phyloP scores from a whole-genome alignment of 2,888 invertebrate species.

The Pandemis cinnamomeana region DNA sequence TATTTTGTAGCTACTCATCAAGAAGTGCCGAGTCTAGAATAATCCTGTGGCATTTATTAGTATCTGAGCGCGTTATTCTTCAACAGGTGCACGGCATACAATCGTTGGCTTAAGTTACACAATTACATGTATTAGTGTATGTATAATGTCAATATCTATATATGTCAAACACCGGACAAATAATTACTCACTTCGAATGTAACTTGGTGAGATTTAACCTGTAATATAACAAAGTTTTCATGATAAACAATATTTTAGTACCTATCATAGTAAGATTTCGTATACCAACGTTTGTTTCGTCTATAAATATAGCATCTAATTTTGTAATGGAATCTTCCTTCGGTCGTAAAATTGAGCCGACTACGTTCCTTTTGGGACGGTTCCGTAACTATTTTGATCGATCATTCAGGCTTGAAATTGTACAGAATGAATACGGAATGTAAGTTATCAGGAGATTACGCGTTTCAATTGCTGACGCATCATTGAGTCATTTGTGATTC shows the following conservation, averaged over 20 bases:
- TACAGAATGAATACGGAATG: constrained; percentile 11
- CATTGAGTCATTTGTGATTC: constrained; percentile 25
- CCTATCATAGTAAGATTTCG: constrained; percentile 15
- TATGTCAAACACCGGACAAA: not conserved
- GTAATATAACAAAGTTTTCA: not conserved
- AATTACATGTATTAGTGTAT: not conserved
- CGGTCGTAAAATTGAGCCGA: constrained; percentile 37
- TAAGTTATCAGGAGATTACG: constrained; percentile 10
- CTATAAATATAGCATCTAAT: constrained; percentile 38
- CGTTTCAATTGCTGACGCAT: constrained; percentile 19
- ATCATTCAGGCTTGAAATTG: constrained; percentile 14
- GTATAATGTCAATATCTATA: not conserved
- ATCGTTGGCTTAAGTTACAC: constrained; percentile 11
- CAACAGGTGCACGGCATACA: constrained; percentile 27
- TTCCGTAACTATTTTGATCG: constrained; percentile 15
- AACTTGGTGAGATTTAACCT: not conserved
- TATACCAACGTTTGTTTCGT: constrained; percentile 33
- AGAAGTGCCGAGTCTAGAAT: too few relatives aligned
- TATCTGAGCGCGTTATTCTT: constrained; percentile 14
- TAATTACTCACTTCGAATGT: not conserved
- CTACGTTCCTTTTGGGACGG: constrained; percentile 33
- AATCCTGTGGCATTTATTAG: constrained; percentile 5
- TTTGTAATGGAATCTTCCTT: constrained; percentile 36
- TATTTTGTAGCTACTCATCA: too few relatives aligned
- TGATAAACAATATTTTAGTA: constrained; percentile 4